Evolutionary conservation across 2,797 vertebrate species (phyloP).

Genomic region (Pseudotriccus pelzelni): DNA sequence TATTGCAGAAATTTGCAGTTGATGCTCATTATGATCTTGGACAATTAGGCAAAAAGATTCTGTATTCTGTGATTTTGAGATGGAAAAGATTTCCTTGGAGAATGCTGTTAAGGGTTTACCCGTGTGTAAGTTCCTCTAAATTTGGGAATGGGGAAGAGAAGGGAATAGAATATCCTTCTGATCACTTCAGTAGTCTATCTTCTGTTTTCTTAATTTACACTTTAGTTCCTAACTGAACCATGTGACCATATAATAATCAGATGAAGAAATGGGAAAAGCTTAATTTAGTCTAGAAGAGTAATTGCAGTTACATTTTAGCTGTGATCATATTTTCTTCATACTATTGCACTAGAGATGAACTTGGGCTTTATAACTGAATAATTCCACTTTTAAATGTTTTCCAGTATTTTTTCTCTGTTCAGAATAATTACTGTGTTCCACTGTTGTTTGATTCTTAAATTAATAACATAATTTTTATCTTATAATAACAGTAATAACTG

Average conservation of each 20-base stretch:
- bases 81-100: neutral
- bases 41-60: neutral
- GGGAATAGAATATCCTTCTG: neutral
- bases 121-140: neutral
- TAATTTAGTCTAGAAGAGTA: neutral
- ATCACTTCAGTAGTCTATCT: neutral
- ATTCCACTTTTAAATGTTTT: neutral
- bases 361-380: neutral
- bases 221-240: neutral
- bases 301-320: neutral
- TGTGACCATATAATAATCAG: neutral
- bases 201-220: neutral
- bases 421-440: neutral
- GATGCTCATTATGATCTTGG: neutral
- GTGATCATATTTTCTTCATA: neutral
- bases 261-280: neutral
- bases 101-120: neutral
- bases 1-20: neutral
- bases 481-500: neutral
- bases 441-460: neutral
- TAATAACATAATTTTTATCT: neutral
- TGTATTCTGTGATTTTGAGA: neutral
- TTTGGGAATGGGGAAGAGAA: neutral
- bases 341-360: neutral
- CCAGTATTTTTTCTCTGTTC: neutral